Base-by-base conservation (phyloP, 2,113 vertebrate species). In the Austrofundulus limnaeus region DNA sequence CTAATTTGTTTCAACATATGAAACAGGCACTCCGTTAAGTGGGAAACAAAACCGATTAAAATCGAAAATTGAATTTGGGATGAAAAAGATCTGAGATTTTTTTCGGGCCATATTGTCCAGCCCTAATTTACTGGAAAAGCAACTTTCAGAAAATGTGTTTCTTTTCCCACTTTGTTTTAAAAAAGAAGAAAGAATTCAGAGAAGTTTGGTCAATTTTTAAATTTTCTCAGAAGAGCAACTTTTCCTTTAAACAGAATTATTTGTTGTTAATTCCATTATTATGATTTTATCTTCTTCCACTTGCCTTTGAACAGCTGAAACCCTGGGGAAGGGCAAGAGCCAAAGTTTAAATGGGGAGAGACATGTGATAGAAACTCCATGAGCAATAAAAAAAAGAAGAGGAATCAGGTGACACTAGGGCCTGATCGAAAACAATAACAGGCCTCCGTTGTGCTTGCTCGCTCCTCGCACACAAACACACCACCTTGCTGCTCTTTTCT, bases 191-290 rank as follows among this genome's bases (percentile, higher is more conserved):
- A n/a, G n/a, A n/a, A n/a, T n/a, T 34, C 31, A 34, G 9, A 9
- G 8, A 34, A 34, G 31, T 34, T 10, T 34, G 31, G 10, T 9
- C 31, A 8, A 9, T 34, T 34, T 34, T 28, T 7, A 61, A 4
- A 59, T 16, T 47, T 88, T 89, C 82, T 83, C 71, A 77, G 70
- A 82, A 84, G 64, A 67, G 56, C 77, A 78, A 54, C 77, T 55
- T 62, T 64, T 59, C 65, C 46, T 72, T 80, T 58, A 69, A 57
- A 64, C 61, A 28, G 49, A 77, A 85, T 61, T 81, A 78, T 85
- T 85, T 85, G 83, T 82, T 88, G 76, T 88, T 81, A 79, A 86
- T 82, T 83, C 74, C 61, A 62, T 57, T 81, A 80, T 81, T 83
- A 67, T 85, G 78, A 79, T 77, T 65, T 67, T 61, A 70, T 82